These are phyloP conservation scores for Drosophila triauraria DNA, from an alignment of 1,140 invertebrate species.

Conservation along the genomic window DNA sequence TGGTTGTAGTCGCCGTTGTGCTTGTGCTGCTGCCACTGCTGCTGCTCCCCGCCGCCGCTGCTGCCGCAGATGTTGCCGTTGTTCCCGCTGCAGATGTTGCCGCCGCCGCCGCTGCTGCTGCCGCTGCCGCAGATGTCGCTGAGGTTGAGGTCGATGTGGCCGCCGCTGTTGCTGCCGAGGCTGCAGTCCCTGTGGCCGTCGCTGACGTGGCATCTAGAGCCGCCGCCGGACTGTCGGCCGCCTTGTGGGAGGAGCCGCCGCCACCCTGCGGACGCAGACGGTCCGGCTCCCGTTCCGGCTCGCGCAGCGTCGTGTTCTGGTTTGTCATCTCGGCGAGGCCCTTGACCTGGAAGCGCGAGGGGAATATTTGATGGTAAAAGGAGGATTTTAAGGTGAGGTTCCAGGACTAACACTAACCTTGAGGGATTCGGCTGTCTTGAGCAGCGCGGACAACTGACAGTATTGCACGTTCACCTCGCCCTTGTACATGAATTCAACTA, in stretches of 20 bases:
- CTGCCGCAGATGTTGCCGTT: slow-evolving; percentile 30
- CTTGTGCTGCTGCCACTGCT: slow-evolving; percentile 9
- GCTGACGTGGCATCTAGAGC: slow-evolving; percentile 54
- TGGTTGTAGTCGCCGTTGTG: background rate
- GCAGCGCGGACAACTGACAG: slow-evolving; percentile 94
- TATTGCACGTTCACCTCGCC: slow-evolving; percentile 97
- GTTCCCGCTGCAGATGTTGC: slow-evolving; percentile 33
- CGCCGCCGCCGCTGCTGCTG: slow-evolving; percentile 32
- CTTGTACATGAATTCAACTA: slow-evolving; percentile 98
- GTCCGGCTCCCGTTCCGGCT: slow-evolving; percentile 84
- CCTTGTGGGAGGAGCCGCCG: slow-evolving; percentile 52
- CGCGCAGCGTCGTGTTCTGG: slow-evolving; percentile 87
- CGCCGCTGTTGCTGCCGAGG: slow-evolving; percentile 25
- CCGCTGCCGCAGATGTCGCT: slow-evolving; percentile 33
- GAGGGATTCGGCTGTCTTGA: slow-evolving; percentile 96
- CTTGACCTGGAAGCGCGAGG: slow-evolving; percentile 87
- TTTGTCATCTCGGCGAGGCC: slow-evolving; percentile 96
- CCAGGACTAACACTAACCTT: slow-evolving; percentile 87
- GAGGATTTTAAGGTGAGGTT: background rate
- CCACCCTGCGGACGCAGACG: slow-evolving; percentile 81
- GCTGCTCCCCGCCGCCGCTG: slow-evolving; percentile 36
- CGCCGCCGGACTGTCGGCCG: slow-evolving; percentile 60
- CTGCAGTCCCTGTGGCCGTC: slow-evolving; percentile 35
- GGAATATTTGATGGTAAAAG: too few species aligned
- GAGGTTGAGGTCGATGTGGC: slow-evolving; percentile 50